phyloP scores from a whole-genome alignment of 30 jellyfish, hydroid and myxozoan species.

The Catostylus mosaicus region DNA sequence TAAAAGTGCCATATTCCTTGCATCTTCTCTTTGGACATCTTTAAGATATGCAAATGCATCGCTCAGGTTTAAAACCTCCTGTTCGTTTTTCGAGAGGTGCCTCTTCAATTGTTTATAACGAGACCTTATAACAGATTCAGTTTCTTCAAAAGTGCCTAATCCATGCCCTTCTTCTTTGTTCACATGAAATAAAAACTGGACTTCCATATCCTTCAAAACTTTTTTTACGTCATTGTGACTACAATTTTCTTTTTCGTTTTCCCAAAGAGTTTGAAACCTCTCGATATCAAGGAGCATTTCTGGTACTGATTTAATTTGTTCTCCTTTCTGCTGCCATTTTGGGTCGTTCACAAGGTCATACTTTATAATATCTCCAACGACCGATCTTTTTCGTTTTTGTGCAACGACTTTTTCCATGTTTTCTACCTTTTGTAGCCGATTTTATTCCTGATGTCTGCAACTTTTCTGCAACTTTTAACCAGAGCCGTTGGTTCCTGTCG shows the following conservation, averaged over 20 bases:
- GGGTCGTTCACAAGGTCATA: not conserved
- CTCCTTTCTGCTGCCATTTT: not conserved
- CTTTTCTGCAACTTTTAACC: too few relatives aligned
- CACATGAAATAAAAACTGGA: conserved; percentile 6
- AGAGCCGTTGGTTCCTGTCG: too few relatives aligned
- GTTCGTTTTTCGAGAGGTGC: not conserved
- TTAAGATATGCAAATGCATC: conserved; percentile 13
- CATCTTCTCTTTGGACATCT: not conserved
- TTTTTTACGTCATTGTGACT: not conserved
- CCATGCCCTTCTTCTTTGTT: conserved; percentile 35
- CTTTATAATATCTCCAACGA: not conserved
- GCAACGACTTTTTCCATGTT: not conserved
- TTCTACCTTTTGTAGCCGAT: too few relatives aligned
- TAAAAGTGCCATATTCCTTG: conserved; percentile 1
- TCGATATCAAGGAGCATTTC: conserved; percentile 9
- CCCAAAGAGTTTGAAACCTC: not conserved
- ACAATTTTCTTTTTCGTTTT: not conserved
- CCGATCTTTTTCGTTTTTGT: not conserved
- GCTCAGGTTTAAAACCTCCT: not conserved
- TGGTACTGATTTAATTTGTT: not conserved
- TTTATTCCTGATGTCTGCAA: too few relatives aligned
- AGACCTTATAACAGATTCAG: not conserved
- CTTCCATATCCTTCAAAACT: not conserved
- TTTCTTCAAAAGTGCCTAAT: conserved; percentile 17
- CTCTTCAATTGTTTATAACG: not conserved